Evolutionary conservation across 2,888 invertebrate genomes (phyloP).

Genomic region (Macrosiphum euphorbiae): DNA sequence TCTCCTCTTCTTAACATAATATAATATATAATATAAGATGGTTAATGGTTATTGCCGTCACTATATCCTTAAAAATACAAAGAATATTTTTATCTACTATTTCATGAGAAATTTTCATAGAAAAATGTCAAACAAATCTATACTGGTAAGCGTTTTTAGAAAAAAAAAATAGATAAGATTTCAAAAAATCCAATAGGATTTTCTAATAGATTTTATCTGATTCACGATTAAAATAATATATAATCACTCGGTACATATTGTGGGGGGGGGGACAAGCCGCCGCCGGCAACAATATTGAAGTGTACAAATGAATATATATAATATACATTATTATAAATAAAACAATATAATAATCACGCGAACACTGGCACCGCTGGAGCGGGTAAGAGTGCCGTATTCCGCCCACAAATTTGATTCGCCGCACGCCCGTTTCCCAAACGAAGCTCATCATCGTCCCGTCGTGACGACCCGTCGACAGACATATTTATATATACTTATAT

Average conservation of each 20-base stretch:
- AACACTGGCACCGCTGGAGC: neutral
- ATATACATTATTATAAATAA: neutral
- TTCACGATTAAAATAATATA: neutral
- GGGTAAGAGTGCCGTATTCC: neutral
- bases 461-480: neutral
- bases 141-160: neutral
- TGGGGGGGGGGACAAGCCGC: no score
- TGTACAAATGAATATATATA: neutral
- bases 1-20: no score
- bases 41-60: neutral
- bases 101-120: neutral
- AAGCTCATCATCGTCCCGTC: conserved; percentile 29
- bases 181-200: neutral
- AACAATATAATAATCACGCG: neutral
- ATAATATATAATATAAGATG: no score
- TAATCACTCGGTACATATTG: neutral
- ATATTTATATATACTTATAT: neutral
- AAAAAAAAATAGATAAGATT: neutral
- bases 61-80: neutral
- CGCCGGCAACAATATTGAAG: neutral
- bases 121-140: neutral
- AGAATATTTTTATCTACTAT: neutral
- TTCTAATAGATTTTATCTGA: neutral
- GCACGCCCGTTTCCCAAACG: conserved; percentile 58
- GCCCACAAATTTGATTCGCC: conserved; percentile 16